Evolutionary conservation across 2,113 vertebrate genomes (phyloP).

Genomic region (Mastomys natalensis): DNA sequence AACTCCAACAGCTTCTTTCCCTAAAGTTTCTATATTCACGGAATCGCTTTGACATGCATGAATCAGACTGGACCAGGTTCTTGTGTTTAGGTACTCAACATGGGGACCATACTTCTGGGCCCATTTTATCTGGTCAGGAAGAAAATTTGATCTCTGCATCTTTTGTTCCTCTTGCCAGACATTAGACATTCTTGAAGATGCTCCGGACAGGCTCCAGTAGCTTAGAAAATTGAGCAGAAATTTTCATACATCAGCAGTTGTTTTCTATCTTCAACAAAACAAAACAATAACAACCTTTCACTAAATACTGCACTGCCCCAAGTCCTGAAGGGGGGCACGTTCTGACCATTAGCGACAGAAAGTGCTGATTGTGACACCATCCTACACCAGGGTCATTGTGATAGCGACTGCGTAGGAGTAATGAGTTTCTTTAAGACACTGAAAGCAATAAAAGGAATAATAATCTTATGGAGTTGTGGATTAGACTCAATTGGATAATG

Average conservation of each 20-base stretch:
- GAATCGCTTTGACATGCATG: neutral
- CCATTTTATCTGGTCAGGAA: neutral
- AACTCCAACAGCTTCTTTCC: neutral
- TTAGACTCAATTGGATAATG: slow-evolving; percentile 46
- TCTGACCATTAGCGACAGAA: neutral
- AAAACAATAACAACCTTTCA: neutral
- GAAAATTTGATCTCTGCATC: neutral
- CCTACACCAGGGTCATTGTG: neutral
- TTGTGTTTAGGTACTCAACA: neutral
- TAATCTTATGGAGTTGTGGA: neutral
- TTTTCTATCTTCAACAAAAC: neutral
- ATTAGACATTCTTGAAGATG: neutral
- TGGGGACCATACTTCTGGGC: neutral
- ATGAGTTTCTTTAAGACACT: neutral
- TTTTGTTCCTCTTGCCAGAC: neutral
- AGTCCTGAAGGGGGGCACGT: neutral
- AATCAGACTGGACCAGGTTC: neutral
- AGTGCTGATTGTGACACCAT: neutral
- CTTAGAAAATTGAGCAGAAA: slow-evolving; percentile 52
- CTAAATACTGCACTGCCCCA: neutral
- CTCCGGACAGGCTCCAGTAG: neutral
- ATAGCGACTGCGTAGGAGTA: neutral
- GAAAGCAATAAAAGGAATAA: slow-evolving; percentile 44
- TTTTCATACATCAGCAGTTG: neutral
- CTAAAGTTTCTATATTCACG: neutral